Conservation (phyloP, 2,113 vertebrate species). For the Notarius lentiginosus region DNA sequence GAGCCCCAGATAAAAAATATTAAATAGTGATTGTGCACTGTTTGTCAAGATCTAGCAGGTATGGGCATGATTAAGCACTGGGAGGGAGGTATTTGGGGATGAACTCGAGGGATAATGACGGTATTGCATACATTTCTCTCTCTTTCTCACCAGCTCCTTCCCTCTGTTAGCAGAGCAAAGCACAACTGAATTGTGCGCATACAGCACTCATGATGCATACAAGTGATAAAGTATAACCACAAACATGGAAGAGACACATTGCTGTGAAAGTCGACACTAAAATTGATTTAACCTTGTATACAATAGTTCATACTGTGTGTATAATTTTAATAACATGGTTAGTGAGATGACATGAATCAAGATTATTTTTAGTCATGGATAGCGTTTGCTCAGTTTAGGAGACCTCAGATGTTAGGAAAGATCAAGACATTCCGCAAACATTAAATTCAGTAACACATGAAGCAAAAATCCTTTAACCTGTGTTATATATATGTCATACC, state of each 20-base stretch:
- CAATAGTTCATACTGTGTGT: not conserved
- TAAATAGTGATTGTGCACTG: not conserved
- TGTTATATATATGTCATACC: conserved; percentile 17
- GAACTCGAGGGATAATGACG: not conserved
- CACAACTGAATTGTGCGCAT: not conserved
- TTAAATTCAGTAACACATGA: conserved; percentile 14
- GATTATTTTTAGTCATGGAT: not conserved
- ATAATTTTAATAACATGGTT: not conserved
- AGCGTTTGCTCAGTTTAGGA: not conserved
- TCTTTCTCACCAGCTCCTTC: not conserved
- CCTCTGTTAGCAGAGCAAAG: not conserved
- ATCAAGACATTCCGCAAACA: not conserved
- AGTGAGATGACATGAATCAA: not conserved
- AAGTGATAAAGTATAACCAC: not conserved
- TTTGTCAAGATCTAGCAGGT: not conserved
- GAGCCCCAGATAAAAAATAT: not conserved
- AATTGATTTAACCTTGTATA: not conserved
- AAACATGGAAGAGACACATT: not conserved
- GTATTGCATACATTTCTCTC: not conserved
- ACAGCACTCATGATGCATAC: conserved; percentile 1
- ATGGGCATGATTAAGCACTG: not conserved
- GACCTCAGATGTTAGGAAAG: not conserved
- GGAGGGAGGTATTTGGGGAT: not conserved
- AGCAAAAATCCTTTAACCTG: conserved; percentile 21
- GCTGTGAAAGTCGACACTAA: not conserved